Base-by-base conservation (phyloP, 2,797 vertebrate species). In the Falco berigora region DNA sequence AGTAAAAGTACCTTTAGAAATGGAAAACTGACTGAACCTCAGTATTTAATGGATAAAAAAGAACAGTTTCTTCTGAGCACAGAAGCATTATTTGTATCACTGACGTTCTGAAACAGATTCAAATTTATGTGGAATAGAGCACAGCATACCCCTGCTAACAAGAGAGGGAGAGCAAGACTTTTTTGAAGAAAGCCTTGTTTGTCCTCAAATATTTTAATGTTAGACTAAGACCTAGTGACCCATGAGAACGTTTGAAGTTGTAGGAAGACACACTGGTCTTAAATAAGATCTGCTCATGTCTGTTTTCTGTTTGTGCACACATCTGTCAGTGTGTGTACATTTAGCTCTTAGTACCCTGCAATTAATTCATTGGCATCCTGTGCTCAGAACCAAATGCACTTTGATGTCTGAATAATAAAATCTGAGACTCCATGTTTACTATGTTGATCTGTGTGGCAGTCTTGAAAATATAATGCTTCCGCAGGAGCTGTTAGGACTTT, bases 111-210 rank as follows among this genome's bases (percentile, higher is more conserved):
- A 75, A 83, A 6, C 14, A 68, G 18, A 38, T 73, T 82, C 12
- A 55, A 3, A 52, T 79, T 73, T 49, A 49, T 0, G 0, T 76
- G 40, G 44, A 55, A 42, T 23, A 40, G 15, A 55, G 38, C 6
- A 38, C 47, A 52, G 12, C 13, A 5, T 85, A 53, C 23, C 13
- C 68, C 55, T 69, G 32, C 38, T 88, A 50, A 68, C 9, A 30
- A 18, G 12, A 80, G 19, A 30, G 10, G 12, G 27, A 46, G 6
- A 30, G 4, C 5, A 55, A 62, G 38, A 24, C 0, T 1, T 58
- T 91, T 84, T 75, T 24, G 20, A 68, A 42, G 6, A 18, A 40
- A 73, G 42, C 27, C 27, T 63, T 73, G 4, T 44, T 88, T 88
- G 9, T 63, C 28, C 23, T 92, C 27, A 59, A 49, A 58, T 62